phyloP scores from a whole-genome alignment of 2,888 invertebrate species.

The Ariolimax columbianus region DNA sequence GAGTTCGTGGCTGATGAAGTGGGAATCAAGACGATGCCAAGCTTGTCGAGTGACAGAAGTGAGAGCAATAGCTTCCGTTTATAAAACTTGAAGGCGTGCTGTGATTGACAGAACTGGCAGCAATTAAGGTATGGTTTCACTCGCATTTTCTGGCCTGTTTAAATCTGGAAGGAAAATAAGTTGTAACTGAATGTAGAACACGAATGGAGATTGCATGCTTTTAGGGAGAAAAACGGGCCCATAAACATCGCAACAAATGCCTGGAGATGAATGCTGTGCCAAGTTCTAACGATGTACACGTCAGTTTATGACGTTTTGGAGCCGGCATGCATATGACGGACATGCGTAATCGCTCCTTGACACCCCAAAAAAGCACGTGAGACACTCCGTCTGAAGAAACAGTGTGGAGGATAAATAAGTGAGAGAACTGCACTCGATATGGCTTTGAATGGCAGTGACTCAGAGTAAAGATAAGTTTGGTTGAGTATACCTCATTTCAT shows the following conservation, averaged over 20 bases:
- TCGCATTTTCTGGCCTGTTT: not conserved
- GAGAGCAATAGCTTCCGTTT: not conserved
- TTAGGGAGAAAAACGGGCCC: not conserved
- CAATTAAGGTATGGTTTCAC: constrained; percentile 24
- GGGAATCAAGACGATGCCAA: not conserved
- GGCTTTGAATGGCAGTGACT: not conserved
- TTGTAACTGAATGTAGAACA: not conserved
- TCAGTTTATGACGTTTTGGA: not conserved
- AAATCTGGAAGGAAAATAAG: not conserved
- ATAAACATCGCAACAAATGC: not conserved
- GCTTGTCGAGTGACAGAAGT: not conserved
- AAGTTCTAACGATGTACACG: not conserved
- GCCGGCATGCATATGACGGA: not conserved
- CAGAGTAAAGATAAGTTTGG: not conserved
- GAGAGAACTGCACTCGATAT: not conserved
- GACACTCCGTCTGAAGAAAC: not conserved
- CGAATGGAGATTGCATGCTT: not conserved
- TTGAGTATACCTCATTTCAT: not conserved
- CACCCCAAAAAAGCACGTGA: not conserved
- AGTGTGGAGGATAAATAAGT: not conserved
- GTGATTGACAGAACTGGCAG: constrained; percentile 10
- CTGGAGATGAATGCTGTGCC: not conserved
- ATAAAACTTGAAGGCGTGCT: not conserved
- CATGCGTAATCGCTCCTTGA: not conserved
- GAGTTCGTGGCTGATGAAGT: not conserved